These are phyloP conservation scores for Eciton burchellii DNA, from an alignment of 1,140 invertebrate species.

Conservation along the genomic window DNA sequence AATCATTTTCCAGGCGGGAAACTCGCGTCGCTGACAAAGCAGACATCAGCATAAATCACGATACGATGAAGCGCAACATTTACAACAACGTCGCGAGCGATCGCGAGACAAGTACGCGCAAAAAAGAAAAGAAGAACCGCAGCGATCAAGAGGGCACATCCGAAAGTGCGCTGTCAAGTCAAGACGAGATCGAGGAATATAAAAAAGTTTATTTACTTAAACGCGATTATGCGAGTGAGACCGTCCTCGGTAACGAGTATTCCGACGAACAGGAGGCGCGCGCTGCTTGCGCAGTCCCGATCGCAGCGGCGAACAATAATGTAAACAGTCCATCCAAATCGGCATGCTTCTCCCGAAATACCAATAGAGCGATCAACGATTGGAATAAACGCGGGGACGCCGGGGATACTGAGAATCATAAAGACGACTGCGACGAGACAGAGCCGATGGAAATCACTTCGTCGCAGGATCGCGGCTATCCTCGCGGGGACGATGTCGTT, in stretches of 20 bases:
- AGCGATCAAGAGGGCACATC: neutral
- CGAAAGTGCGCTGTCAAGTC: neutral
- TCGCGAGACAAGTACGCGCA: neutral
- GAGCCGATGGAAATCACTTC: constrained; percentile 53
- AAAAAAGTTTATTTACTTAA: neutral
- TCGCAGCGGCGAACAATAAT: neutral
- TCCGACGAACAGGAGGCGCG: neutral
- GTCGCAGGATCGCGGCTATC: constrained; percentile 2
- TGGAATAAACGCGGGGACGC: neutral
- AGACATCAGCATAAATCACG: neutral
- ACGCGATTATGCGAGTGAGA: neutral
- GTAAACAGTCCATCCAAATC: constrained; percentile 21
- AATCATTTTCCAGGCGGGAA: neutral
- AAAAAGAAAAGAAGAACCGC: neutral
- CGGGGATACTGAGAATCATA: neutral
- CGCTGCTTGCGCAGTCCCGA: neutral
- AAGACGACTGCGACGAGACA: constrained; percentile 19
- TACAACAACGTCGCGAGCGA: neutral
- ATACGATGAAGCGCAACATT: neutral
- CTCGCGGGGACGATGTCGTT: constrained; percentile 37
- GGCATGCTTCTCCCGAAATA: neutral
- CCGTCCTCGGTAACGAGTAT: neutral
- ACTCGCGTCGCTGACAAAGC: neutral
- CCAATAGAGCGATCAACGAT: constrained; percentile 30
- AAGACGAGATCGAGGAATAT: neutral